Evolutionary conservation across 2,888 invertebrate genomes (phyloP), one percentile per base, ranked within the genome.

Genomic region (Argyresthia albistria): DNA sequence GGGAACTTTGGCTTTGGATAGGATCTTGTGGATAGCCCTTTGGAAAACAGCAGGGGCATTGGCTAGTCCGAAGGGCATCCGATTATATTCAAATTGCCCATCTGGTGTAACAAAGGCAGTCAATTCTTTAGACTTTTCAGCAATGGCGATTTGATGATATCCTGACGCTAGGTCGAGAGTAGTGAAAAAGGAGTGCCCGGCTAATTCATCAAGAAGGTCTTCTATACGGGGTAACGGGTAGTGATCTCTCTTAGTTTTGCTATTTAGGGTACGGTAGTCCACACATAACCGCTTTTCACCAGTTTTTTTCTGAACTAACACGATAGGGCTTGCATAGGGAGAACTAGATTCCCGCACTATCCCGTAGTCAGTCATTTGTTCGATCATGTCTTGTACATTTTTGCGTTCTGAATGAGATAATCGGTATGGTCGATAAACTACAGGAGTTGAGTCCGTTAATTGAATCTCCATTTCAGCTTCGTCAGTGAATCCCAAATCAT

Each of bases 101-200:
- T 62, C 61, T 0, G 67, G 62, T 0, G 63, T 65, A 0, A 66
- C 60, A 50, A 66, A 65, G 0, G 70, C 69, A 50, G 70, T 70
- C 0, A 68, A 70, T 48, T 72, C 69, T 1, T 66, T 54, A 35
- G 67, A 61, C 0, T 60, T 62, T 37, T 58, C 56, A 0, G 57
- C 57, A 0, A 36, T 47, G 1, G 60, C 58, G 0, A 74, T 63
- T 52, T 75, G 72, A 43, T 72, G 72, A 55, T 70, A n/a, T n/a
- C n/a, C n/a, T n/a, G n/a, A n/a, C n/a, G n/a, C n/a, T n/a, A n/a
- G n/a, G n/a, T n/a, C n/a, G 71, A 0, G 69, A 54, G 35, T 9
- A n/a, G 36, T 25, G 8, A 35, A 48, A 9, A 48, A 4, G 11
- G 6, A n/a, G 12, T 48, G 7, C 7, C 48, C 48, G 8, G 48